Evolutionary conservation across 2,797 vertebrate genomes (phyloP).

Genomic region (Chelon labrosus): DNA sequence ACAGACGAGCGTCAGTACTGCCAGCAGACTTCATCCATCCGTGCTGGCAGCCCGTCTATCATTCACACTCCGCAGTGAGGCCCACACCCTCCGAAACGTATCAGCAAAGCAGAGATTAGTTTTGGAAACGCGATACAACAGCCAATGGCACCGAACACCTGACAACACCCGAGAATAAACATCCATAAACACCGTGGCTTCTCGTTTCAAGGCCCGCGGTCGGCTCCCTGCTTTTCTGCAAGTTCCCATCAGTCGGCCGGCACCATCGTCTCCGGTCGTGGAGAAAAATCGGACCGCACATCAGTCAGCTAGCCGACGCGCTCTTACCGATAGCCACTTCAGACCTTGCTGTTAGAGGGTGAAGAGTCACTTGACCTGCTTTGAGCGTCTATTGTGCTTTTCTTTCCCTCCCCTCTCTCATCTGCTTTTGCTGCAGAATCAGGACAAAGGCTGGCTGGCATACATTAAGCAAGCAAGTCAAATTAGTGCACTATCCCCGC

Average conservation of each 20-base stretch:
- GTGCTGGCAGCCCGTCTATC: conserved; percentile 69
- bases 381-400: conserved; percentile 47
- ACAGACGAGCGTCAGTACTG: conserved; percentile 50
- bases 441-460: conserved; percentile 37
- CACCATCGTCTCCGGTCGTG: conserved; percentile 24
- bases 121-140: conserved; percentile 52
- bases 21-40: conserved; percentile 73
- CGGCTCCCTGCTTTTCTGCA: conserved; percentile 6
- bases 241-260: not conserved
- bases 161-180: conserved; percentile 1
- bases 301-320: conserved; percentile 34
- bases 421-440: conserved; percentile 43
- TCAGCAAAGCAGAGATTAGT: conserved; percentile 61
- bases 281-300: conserved; percentile 35
- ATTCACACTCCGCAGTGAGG: conserved; percentile 57
- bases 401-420: not conserved
- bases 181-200: not conserved
- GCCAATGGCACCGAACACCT: conserved; percentile 17
- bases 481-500: conserved; percentile 39
- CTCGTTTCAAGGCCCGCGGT: conserved; percentile 20
- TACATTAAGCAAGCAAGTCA: conserved; percentile 30
- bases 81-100: conserved; percentile 51
- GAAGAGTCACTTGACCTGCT: conserved; percentile 69
- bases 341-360: conserved; percentile 49
- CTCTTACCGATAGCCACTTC: conserved; percentile 64